Evolutionary conservation across 2,888 invertebrate genomes (phyloP).

Genomic region (Candidula unifasciata): DNA sequence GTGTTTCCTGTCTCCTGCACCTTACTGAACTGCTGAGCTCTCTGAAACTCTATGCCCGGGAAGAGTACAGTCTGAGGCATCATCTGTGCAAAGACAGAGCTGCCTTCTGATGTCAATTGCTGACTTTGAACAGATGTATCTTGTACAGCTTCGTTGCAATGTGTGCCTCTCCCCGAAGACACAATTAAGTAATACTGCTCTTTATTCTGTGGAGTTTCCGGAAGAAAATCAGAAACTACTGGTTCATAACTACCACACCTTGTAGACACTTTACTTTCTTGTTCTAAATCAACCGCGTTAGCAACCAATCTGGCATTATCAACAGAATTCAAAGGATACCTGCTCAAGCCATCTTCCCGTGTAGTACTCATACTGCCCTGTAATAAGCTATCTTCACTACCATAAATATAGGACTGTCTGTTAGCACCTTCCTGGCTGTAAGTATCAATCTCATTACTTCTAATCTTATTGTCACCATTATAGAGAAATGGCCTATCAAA

Average conservation of each 20-base stretch:
- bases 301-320: neutral
- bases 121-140: neutral
- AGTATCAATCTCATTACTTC: neutral
- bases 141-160: neutral
- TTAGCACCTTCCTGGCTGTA: neutral
- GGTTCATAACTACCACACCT: slow-evolving; percentile 1
- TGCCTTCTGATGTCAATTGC: neutral
- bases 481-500: neutral
- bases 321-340: neutral
- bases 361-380: neutral
- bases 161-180: neutral
- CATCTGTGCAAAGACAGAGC: neutral
- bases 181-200: neutral
- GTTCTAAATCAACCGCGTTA: neutral
- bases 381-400: neutral
- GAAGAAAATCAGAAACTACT: slow-evolving; percentile 27
- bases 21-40: neutral
- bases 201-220: slow-evolving; percentile 1
- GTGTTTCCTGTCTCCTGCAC: too few relatives aligned
- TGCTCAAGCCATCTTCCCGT: neutral
- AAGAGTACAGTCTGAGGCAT: neutral
- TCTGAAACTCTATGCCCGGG: neutral
- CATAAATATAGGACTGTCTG: neutral
- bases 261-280: neutral
- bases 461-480: neutral